Evolutionary conservation across 2,797 vertebrate species (phyloP).

Genomic region (Periparus ater): DNA sequence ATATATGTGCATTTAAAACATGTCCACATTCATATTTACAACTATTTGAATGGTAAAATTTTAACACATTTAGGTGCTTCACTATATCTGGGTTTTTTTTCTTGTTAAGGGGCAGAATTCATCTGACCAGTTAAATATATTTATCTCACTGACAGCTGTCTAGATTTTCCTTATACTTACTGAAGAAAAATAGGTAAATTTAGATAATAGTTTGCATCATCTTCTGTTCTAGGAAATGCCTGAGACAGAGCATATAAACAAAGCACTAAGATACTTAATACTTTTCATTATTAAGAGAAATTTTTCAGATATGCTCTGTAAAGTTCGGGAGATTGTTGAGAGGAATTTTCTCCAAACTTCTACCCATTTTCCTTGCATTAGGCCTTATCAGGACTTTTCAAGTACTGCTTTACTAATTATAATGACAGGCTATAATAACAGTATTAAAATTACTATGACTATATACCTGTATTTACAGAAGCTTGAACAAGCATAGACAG

Average conservation of each 20-base stretch:
- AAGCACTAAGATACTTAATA: background rate
- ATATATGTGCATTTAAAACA: background rate
- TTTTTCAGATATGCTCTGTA: background rate
- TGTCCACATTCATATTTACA: background rate
- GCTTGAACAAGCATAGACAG: background rate
- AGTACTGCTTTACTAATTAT: background rate
- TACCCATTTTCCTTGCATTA: background rate
- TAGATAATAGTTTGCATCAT: background rate
- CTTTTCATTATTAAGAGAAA: background rate
- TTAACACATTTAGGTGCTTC: background rate
- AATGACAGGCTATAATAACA: background rate
- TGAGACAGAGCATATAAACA: background rate
- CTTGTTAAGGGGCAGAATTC: background rate
- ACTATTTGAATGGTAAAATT: background rate
- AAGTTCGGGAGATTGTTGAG: background rate
- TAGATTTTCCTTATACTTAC: background rate
- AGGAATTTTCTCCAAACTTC: background rate
- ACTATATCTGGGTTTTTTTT: background rate
- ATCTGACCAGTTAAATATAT: background rate
- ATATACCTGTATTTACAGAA: background rate
- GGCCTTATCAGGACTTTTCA: background rate
- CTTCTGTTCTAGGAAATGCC: background rate
- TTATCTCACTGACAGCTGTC: background rate
- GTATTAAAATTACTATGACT: background rate
- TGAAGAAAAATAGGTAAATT: background rate